These are phyloP conservation scores for Jordanella pulchra DNA, from an alignment of 2,797 vertebrate species.

Conservation along the genomic window DNA sequence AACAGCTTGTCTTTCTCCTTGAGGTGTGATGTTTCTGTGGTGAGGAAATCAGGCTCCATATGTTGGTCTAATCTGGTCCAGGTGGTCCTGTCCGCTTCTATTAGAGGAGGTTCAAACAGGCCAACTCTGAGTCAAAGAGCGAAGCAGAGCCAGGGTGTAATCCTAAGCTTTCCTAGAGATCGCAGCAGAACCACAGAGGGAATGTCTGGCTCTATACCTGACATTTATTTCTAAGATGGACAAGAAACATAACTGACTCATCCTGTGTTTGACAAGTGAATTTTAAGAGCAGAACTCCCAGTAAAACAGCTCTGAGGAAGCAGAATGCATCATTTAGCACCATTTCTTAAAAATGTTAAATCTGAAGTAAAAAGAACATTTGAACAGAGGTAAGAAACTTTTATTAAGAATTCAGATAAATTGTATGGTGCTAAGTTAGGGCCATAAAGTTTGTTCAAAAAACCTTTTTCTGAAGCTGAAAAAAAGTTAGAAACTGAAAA, in stretches of 20 bases:
- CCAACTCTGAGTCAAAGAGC: slow-evolving; percentile 8
- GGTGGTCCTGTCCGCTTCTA: slow-evolving; percentile 76
- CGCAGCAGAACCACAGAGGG: neutral
- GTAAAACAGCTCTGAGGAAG: neutral
- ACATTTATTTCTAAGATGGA: neutral
- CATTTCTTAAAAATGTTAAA: neutral
- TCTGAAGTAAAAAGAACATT: neutral
- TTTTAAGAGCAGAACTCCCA: neutral
- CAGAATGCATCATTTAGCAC: neutral
- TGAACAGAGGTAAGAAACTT: slow-evolving; percentile 15
- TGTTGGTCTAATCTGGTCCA: slow-evolving; percentile 73
- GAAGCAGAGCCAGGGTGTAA: slow-evolving; percentile 1
- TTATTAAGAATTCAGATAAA: slow-evolving; percentile 50
- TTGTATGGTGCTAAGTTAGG: too few relatives aligned
- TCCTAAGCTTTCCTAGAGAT: slow-evolving; percentile 7
- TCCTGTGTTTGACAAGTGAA: neutral
- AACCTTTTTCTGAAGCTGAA: too few relatives aligned
- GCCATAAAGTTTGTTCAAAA: too few relatives aligned
- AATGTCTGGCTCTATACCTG: neutral
- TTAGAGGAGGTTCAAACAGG: slow-evolving; percentile 54
- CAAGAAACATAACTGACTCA: neutral
- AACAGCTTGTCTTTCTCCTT: slow-evolving; percentile 19
- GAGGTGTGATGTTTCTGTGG: slow-evolving; percentile 16
- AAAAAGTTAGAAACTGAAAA: too few relatives aligned
- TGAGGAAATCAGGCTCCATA: slow-evolving; percentile 62